Conservation (phyloP, 30 jellyfish, hydroid and myxozoan genomes). For the Aurelia coerulea region DNA sequence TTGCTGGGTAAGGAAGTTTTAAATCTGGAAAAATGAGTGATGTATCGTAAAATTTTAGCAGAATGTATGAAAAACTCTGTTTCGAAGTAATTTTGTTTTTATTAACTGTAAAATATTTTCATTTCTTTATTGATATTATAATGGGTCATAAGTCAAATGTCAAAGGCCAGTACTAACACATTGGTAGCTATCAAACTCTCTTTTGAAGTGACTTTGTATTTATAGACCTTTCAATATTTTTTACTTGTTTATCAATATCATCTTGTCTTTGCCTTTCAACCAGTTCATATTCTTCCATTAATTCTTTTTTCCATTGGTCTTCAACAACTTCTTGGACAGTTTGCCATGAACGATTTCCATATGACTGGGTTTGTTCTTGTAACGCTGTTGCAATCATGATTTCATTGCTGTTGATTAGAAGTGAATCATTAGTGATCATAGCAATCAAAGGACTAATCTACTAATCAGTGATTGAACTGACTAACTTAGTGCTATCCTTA, state of each 20-base stretch:
- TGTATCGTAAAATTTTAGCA: too few relatives aligned
- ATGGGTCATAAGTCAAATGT: not conserved
- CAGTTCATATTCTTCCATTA: constrained; percentile 31
- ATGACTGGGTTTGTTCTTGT: not conserved
- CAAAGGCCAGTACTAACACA: not conserved
- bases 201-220: constrained; percentile 8
- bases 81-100: too few relatives aligned
- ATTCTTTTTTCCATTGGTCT: constrained; percentile 62
- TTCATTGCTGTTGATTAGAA: constrained; percentile 30
- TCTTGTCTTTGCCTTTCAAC: constrained; percentile 13
- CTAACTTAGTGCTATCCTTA: too few relatives aligned
- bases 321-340: constrained; percentile 45
- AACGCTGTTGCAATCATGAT: constrained; percentile 46
- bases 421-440: not conserved
- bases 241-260: constrained; percentile 2
- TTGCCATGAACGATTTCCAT: constrained; percentile 39
- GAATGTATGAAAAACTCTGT: too few relatives aligned
- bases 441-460: not conserved
- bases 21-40: too few relatives aligned
- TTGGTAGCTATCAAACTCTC: not conserved
- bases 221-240: not conserved
- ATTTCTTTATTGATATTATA: too few relatives aligned
- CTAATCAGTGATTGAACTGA: too few relatives aligned
- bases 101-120: too few relatives aligned
- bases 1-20: too few relatives aligned